Evolutionary conservation across 2,113 vertebrate species (phyloP), one percentile per base, ranked within the genome.

Genomic region (Mugil cephalus): DNA sequence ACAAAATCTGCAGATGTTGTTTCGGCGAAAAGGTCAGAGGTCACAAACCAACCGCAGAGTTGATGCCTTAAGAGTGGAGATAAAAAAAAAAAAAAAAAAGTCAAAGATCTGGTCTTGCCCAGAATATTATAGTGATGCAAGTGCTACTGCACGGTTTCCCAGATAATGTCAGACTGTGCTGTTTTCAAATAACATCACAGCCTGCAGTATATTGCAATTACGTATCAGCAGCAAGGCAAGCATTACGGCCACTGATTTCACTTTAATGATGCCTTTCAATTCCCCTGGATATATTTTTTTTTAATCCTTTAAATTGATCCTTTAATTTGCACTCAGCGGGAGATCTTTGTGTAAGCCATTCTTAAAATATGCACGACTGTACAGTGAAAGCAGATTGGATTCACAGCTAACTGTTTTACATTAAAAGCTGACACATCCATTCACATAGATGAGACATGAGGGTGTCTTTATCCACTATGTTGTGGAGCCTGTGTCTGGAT

Each of bases 281-380:
- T 73, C 51, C 36, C 46, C 9, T 1, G 56, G 53, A 53, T 75
- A 36, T 30, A 30, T 30, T 30, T 77, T 38, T 66, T 53, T 60
- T 75, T 62, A 60, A 75, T 78, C 67, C 54, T 76, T 66, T 58
- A 35, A 68, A 80, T 75, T 80, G 53, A 83, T 83, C 40, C 24
- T 75, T 45, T 74, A 62, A 69, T 75, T 71, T 73, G 14, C 10
- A 4, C 62, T 69, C 1, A 10, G 51, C 35, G 65, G 18, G 56
- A 72, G 69, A 61, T 71, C 73, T 76, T 53, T 47, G 46, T 59
- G 42, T 76, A 59, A 85, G 52, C 69, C 52, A 17, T 66, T 69
- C 48, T 69, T 72, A 35, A 75, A 74, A 78, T 70, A 53, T 62
- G 51, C 54, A 54, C 17, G 43, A 17, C 24, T 4, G 4, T 59